phyloP scores from a whole-genome alignment of 2,888 invertebrate genomes.

The Autographa pulchrina region DNA sequence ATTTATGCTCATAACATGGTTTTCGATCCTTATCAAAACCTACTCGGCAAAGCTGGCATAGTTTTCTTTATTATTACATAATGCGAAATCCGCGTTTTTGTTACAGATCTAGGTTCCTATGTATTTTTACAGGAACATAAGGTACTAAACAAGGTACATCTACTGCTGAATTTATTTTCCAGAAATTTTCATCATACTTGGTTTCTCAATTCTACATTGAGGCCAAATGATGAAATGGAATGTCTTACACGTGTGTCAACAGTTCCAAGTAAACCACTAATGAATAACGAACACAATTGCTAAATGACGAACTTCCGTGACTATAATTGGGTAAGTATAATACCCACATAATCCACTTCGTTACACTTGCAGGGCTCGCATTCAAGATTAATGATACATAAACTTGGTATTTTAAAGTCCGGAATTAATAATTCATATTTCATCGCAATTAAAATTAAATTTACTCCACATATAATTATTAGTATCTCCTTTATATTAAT shows the following conservation, averaged over 20 bases:
- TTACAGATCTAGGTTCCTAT: no score
- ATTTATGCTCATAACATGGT: no score
- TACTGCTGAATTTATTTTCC: no score
- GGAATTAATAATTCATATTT: not conserved
- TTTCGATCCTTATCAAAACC: no score
- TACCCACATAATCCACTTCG: conserved; percentile 29
- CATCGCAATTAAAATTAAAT: not conserved
- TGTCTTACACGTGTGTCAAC: conserved; percentile 23
- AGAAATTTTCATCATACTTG: no score
- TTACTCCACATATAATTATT: not conserved
- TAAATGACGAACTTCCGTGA: conserved; percentile 78
- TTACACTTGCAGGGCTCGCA: conserved; percentile 8
- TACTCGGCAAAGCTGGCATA: no score
- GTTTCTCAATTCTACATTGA: conserved; percentile 7
- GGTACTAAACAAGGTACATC: no score
- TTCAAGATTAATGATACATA: conserved; percentile 17
- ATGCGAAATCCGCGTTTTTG: no score
- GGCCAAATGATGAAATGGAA: conserved; percentile 27
- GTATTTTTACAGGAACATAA: no score
- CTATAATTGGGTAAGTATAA: conserved; percentile 64
- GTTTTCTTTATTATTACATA: no score
- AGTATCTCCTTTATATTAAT: no score
- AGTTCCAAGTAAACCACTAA: conserved; percentile 61
- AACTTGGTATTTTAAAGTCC: not conserved
- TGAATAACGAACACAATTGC: conserved; percentile 68